These are phyloP conservation scores for Siderastrea radians DNA, from an alignment of 92 coral and sea anemone genomes.

Conservation along the genomic window DNA sequence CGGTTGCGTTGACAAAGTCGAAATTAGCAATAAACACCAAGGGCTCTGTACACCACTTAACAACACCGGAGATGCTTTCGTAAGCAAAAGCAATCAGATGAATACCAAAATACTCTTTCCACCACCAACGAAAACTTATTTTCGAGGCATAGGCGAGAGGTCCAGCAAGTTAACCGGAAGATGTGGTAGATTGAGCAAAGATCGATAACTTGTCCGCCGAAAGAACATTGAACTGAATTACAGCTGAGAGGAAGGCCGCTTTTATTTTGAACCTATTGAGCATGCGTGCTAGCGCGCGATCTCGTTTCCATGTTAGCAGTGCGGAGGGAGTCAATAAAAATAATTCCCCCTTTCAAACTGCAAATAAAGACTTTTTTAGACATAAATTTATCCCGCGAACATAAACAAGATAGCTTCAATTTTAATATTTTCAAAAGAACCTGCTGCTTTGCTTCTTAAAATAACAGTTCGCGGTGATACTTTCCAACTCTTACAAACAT, in stretches of 20 bases:
- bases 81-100: conserved; percentile 37
- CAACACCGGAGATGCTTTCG: conserved; percentile 58
- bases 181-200: conserved; percentile 78
- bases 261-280: conserved; percentile 77
- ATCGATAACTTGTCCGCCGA: conserved; percentile 36
- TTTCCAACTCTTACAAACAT: conserved; percentile 81
- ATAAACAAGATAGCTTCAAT: conserved; percentile 78
- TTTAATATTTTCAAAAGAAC: conserved; percentile 81
- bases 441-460: conserved; percentile 82
- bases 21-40: conserved; percentile 74
- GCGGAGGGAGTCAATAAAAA: not conserved
- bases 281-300: conserved; percentile 65
- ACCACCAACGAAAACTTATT: conserved; percentile 59
- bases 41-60: conserved; percentile 74
- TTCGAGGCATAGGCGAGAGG: conserved; percentile 54
- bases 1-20: conserved; percentile 53
- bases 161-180: conserved; percentile 72
- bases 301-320: conserved; percentile 62
- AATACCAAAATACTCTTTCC: conserved; percentile 57
- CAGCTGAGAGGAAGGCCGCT: conserved; percentile 68
- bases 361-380: conserved; percentile 51
- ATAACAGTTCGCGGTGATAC: conserved; percentile 81
- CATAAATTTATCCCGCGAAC: conserved; percentile 58
- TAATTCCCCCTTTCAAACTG: conserved; percentile 26
- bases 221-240: conserved; percentile 55